Evolutionary conservation across 2,888 invertebrate genomes (phyloP).

Genomic region (Operophtera brumata): DNA sequence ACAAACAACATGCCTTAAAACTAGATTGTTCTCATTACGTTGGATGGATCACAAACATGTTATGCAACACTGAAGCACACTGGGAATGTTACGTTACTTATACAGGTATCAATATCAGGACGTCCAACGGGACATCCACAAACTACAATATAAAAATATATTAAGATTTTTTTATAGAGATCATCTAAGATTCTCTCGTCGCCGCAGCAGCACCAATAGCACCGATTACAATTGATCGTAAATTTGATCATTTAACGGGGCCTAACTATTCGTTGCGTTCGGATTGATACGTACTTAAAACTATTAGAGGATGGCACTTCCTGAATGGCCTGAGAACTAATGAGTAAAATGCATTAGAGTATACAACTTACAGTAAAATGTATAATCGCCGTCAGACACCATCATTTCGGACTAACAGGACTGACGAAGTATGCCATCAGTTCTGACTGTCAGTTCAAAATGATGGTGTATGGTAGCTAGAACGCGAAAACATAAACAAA

Average conservation of each 20-base stretch:
- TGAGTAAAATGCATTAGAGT: slow-evolving; percentile 79
- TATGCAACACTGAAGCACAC: slow-evolving; percentile 74
- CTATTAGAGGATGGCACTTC: slow-evolving; percentile 79
- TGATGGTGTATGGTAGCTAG: slow-evolving; percentile 17
- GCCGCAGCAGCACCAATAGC: slow-evolving; percentile 70
- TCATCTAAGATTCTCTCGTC: slow-evolving; percentile 66
- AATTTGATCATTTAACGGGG: slow-evolving; percentile 39
- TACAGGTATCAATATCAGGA: slow-evolving; percentile 78
- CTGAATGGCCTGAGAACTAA: slow-evolving; percentile 80
- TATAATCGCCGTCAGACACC: slow-evolving; percentile 28
- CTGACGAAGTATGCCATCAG: background rate
- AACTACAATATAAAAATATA: slow-evolving; percentile 69
- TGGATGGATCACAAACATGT: slow-evolving; percentile 80
- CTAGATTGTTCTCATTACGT: slow-evolving; percentile 62
- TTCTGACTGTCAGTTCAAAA: slow-evolving; percentile 23
- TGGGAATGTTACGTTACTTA: slow-evolving; percentile 76
- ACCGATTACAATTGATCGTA: slow-evolving; percentile 48
- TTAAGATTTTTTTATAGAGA: slow-evolving; percentile 73
- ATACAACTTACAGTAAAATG: slow-evolving; percentile 63
- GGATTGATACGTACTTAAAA: slow-evolving; percentile 70
- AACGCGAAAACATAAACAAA: slow-evolving; percentile 59
- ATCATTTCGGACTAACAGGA: slow-evolving; percentile 41
- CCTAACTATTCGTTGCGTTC: slow-evolving; percentile 55
- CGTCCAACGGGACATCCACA: slow-evolving; percentile 42
- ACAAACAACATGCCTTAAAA: slow-evolving; percentile 75